Percentiles rank a stretch among this genome's conserved stretches.
Conservation (phyloP, 2,113 vertebrate species). For the Pungitius pungitius region DNA sequence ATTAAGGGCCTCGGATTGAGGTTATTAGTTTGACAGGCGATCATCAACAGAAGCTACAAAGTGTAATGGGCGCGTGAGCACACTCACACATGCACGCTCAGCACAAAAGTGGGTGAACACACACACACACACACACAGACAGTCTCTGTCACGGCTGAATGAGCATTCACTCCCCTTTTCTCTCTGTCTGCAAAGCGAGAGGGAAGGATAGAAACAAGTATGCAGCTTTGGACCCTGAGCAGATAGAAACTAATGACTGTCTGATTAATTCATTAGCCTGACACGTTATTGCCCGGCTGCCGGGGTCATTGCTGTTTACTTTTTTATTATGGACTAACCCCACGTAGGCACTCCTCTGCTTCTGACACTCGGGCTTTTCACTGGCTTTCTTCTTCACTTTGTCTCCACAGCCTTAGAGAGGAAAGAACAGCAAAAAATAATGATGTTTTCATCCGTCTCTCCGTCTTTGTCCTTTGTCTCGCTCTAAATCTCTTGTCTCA, state of each 20-base stretch:
- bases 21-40: constrained; percentile 71
- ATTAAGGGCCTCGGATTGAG: constrained; percentile 52
- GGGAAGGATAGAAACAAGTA: constrained; percentile 24
- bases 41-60: constrained; percentile 67
- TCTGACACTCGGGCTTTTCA: constrained; percentile 5
- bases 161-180: constrained; percentile 61
- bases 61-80: constrained; percentile 53
- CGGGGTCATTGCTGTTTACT: constrained; percentile 66
- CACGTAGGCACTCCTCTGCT: constrained; percentile 20
- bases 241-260: constrained; percentile 76
- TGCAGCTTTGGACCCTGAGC: constrained; percentile 37
- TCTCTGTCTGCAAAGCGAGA: constrained; percentile 43
- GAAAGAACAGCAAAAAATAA: constrained; percentile 26
- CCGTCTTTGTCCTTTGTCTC: constrained; percentile 38
- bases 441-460: constrained; percentile 25
- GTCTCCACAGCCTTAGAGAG: constrained; percentile 12
- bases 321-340: constrained; percentile 59
- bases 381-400: constrained; percentile 16
- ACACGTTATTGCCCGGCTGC: constrained; percentile 59
- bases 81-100: constrained; percentile 31
- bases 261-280: constrained; percentile 81
- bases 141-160: constrained; percentile 70
- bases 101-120: constrained; percentile 18
- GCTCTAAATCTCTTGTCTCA: constrained; percentile 38
- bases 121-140: constrained; percentile 30